phyloP scores from a whole-genome alignment of 2,797 vertebrate genomes.

The Tiaroga cobitis region DNA sequence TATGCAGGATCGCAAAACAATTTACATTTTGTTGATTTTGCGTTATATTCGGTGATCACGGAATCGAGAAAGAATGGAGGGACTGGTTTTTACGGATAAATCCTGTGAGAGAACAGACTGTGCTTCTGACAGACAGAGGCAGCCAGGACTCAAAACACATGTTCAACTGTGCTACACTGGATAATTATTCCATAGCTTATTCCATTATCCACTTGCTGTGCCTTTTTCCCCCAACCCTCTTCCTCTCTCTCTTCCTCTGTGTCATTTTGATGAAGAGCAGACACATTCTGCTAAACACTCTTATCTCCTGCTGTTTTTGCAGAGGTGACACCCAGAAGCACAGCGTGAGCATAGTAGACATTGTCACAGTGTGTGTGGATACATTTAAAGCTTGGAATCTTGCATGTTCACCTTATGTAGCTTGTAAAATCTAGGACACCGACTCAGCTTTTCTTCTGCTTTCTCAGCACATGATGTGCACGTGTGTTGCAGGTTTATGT shows the following conservation, averaged over 20 bases:
- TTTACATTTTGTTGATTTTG: no score
- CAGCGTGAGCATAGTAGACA: conserved; percentile 5
- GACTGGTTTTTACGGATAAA: background rate
- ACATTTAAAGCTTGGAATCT: background rate
- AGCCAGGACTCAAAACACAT: conserved; percentile 13
- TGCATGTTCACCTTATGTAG: conserved; percentile 20
- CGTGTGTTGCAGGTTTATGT: background rate
- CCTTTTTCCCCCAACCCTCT: conserved; percentile 31
- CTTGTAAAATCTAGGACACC: conserved; percentile 37
- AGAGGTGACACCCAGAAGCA: conserved; percentile 42
- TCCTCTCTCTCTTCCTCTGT: conserved; percentile 11
- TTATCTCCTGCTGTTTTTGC: conserved; percentile 37
- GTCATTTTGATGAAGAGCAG: conserved; percentile 50
- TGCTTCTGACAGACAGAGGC: background rate
- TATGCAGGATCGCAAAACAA: no score
- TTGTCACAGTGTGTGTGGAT: conserved; percentile 36
- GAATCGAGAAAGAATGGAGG: background rate
- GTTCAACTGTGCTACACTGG: conserved; percentile 1
- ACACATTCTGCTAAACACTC: conserved; percentile 17
- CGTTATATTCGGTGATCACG: background rate
- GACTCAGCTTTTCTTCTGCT: conserved; percentile 14
- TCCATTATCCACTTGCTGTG: conserved; percentile 5
- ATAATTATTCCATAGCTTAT: conserved; percentile 32
- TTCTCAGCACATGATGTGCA: conserved; percentile 16
- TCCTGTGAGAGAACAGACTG: background rate